Evolutionary conservation across 2,888 invertebrate species (phyloP).

Genomic region (Scaptodrosophila latifasciaeformis): DNA sequence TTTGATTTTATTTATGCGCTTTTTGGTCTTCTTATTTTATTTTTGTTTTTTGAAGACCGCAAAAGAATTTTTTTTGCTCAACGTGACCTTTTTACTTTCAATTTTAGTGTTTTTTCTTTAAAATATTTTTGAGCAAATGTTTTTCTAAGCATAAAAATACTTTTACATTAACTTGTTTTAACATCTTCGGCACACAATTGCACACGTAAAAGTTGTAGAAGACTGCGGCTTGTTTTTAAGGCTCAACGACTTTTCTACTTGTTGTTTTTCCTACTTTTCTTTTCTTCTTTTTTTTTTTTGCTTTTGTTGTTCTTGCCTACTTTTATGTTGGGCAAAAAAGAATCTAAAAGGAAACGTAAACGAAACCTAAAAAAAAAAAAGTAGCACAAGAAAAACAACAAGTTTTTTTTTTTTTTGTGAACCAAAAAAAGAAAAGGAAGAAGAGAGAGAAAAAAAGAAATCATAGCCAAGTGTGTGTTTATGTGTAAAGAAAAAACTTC

Average conservation of each 20-base stretch:
- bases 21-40: conserved; percentile 12
- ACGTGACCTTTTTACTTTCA: conserved; percentile 55
- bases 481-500: conserved; percentile 32
- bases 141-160: conserved; percentile 69
- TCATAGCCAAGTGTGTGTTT: conserved; percentile 46
- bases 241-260: conserved; percentile 59
- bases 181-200: conserved; percentile 34
- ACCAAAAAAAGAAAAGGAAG: conserved; percentile 16
- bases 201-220: conserved; percentile 56
- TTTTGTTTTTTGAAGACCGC: no score
- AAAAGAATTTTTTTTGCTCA: conserved; percentile 28
- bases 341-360: no score
- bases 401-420: no score
- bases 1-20: conserved; percentile 63
- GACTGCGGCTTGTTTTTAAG: conserved; percentile 57
- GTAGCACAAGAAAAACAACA: conserved; percentile 48
- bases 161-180: conserved; percentile 67
- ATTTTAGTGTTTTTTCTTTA: conserved; percentile 56
- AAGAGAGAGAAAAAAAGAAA: conserved; percentile 4
- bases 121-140: conserved; percentile 11
- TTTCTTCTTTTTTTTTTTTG: conserved; percentile 18
- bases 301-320: conserved; percentile 41
- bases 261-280: conserved; percentile 9
- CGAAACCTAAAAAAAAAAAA: not conserved
- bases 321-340: conserved; percentile 26